Base-by-base conservation (phyloP, 37 sponge, comb jelly and placozoan species). In the Ephydatia muelleri region DNA sequence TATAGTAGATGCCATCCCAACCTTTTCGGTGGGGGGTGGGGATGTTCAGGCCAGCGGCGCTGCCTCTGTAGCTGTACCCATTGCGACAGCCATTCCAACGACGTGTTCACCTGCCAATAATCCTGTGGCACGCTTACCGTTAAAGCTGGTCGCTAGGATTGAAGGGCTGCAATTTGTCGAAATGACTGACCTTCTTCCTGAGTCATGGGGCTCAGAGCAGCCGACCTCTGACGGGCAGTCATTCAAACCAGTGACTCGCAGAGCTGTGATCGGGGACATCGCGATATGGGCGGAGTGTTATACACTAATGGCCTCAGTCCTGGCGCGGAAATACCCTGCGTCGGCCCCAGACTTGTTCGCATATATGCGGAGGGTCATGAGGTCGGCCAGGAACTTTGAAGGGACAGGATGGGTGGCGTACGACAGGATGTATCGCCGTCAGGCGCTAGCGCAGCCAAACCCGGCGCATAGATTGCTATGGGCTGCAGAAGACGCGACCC, bases 341-440 rank as follows among this genome's bases (percentile, higher is more conserved):
- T 30, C 27, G 70, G 70, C 70, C 30, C 29, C 70, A 31, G 29
- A 69, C 70, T 29, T 69, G 70, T 69, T 69, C 30, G 70, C 70
- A 31, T 69, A 69, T 29, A 31, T 69, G 70, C 27, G 70, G 11
- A 69, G 70, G 70, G 30, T 69, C 6, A 43, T 43, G 43, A 43
- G 43, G 49, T 23, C 49, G n/a, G n/a, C n/a, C n/a, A 43, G 78
- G 36, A 48, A 37, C 3, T 77, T 30, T 43, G 49, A 77, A 40
- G 47, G 35, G 3, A 49, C 25, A 25, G 27, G 32, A 13, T 82
- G 82, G 82, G 72, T 82, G 12, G 38, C 72, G 14, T 82, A 82
- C 27, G 82, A 82, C 40, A 19, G 16, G 13, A 34, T 21, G 72
- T 68, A 70, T 36, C 82, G 82, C 14, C 71, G 72, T 2, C 22